Percentiles rank a stretch among this genome's conserved stretches.
These are phyloP conservation scores for Mya arenaria DNA, from an alignment of 1,140 invertebrate species.

Conservation along the genomic window DNA sequence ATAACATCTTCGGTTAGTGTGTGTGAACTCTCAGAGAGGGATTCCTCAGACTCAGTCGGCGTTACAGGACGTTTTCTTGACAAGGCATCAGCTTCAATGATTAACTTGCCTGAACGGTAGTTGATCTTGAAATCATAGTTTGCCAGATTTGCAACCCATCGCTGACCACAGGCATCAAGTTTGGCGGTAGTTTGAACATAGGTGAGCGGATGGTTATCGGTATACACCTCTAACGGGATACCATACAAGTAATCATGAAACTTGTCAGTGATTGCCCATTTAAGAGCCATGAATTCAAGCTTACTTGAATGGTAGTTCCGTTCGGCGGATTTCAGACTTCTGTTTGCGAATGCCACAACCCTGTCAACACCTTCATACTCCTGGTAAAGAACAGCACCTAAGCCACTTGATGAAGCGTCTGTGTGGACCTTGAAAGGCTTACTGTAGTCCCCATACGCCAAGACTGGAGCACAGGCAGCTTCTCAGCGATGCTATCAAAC, in stretches of 20 bases:
- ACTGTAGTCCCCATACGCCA: slow-evolving; percentile 57
- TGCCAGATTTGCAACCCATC: slow-evolving; percentile 13
- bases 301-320: slow-evolving; percentile 42
- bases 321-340: slow-evolving; percentile 44
- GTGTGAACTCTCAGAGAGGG: too few species aligned
- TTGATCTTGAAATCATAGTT: slow-evolving; percentile 9
- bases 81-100: slow-evolving; percentile 1
- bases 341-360: slow-evolving; percentile 58
- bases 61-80: not conserved
- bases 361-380: slow-evolving; percentile 54
- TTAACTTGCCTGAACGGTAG: slow-evolving; percentile 11
- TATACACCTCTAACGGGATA: slow-evolving; percentile 27
- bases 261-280: slow-evolving; percentile 34
- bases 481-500: slow-evolving; percentile 42
- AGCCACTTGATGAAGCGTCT: slow-evolving; percentile 57
- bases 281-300: slow-evolving; percentile 38
- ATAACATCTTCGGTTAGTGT: not conserved
- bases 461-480: slow-evolving; percentile 46
- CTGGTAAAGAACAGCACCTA: slow-evolving; percentile 71
- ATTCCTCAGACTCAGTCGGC: not conserved
- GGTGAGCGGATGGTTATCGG: slow-evolving; percentile 34
- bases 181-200: slow-evolving; percentile 17
- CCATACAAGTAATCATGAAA: slow-evolving; percentile 44
- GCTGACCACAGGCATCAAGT: not conserved
- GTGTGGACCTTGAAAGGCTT: slow-evolving; percentile 52